phyloP scores from a whole-genome alignment of 1,140 invertebrate genomes.

The Ptiloglossa arizonensis region DNA sequence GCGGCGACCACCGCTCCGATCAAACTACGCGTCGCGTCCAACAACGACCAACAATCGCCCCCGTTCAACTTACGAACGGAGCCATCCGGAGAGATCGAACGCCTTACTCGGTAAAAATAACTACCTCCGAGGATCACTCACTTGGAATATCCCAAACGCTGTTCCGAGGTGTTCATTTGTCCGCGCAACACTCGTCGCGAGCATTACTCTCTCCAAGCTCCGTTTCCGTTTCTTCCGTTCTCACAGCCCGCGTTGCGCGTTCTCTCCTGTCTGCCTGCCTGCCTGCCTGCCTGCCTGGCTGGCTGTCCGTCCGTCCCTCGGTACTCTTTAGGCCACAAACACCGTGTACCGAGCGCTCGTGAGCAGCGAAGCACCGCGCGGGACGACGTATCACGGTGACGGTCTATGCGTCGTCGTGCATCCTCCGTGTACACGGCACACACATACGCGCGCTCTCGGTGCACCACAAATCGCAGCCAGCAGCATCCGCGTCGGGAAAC shows the following conservation, averaged over 20 bases:
- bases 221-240: slow-evolving; percentile 25
- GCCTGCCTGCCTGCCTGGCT: too few relatives aligned
- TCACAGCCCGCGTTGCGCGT: not conserved
- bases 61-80: too few relatives aligned
- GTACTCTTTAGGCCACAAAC: slow-evolving; percentile 58
- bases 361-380: slow-evolving; percentile 37
- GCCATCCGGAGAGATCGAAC: too few relatives aligned
- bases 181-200: slow-evolving; percentile 69
- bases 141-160: slow-evolving; percentile 80
- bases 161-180: slow-evolving; percentile 79
- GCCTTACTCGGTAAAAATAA: too few relatives aligned
- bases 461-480: slow-evolving; percentile 37
- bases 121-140: too few relatives aligned
- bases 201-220: slow-evolving; percentile 68
- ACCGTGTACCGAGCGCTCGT: slow-evolving; percentile 31
- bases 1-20: too few relatives aligned
- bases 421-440: slow-evolving; percentile 25
- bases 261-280: too few relatives aligned
- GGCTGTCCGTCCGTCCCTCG: slow-evolving; percentile 2
- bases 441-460: slow-evolving; percentile 6
- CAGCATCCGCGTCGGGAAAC: slow-evolving; percentile 36
- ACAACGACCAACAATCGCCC: too few relatives aligned
- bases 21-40: too few relatives aligned
- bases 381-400: slow-evolving; percentile 12
- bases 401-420: slow-evolving; percentile 28